Evolutionary conservation across 2,113 vertebrate species (phyloP).

Genomic region (Numida meleagris): DNA sequence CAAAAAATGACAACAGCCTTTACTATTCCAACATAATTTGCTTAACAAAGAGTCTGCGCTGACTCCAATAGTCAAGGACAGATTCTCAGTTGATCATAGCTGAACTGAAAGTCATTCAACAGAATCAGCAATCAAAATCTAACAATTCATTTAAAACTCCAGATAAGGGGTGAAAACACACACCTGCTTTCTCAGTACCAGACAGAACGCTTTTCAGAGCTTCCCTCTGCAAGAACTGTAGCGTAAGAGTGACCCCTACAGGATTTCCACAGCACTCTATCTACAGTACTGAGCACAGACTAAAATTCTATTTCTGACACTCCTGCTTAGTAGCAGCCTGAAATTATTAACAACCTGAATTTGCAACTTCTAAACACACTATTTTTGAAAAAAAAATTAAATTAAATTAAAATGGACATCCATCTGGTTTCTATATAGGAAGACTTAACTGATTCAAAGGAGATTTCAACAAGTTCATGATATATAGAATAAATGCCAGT

Average conservation of each 20-base stretch:
- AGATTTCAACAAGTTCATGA: not conserved
- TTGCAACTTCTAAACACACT: not conserved
- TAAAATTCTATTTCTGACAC: not conserved
- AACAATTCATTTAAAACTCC: not conserved
- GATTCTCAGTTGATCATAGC: not conserved
- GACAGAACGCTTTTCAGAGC: accelerated
- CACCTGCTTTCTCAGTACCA: accelerated
- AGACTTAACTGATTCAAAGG: not conserved
- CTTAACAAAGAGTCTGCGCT: not conserved
- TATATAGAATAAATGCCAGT: not conserved
- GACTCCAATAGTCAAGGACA: accelerated
- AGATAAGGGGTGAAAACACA: not conserved
- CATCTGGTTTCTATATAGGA: not conserved
- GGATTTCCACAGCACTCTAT: not conserved
- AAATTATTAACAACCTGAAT: not conserved
- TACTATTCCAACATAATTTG: not conserved
- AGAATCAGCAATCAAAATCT: not conserved
- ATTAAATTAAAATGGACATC: not conserved
- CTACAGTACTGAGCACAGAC: not conserved
- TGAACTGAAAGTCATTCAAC: not conserved
- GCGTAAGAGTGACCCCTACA: constrained; percentile 47
- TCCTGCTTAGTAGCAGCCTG: not conserved
- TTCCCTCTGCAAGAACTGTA: not conserved
- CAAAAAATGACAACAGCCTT: not conserved
- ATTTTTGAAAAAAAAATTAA: too few species aligned